These are phyloP conservation scores for Drosophila sproati DNA, from an alignment of 1,140 invertebrate genomes.

Conservation along the genomic window DNA sequence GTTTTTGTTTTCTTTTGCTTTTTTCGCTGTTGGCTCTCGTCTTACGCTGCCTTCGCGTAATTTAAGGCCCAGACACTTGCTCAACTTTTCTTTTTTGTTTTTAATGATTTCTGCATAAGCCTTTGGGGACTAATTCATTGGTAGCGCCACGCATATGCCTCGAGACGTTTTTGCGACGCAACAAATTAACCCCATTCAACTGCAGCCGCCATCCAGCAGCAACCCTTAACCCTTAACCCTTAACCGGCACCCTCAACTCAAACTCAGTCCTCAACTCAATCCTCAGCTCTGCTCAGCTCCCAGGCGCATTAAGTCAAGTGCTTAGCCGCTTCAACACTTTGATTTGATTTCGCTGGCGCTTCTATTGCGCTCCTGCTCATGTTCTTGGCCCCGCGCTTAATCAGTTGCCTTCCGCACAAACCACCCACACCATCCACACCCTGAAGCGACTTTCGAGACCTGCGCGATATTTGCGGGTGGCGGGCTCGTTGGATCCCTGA, in stretches of 20 bases:
- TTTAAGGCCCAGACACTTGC: conserved; percentile 68
- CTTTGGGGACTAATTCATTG: conserved; percentile 78
- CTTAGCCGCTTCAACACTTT: conserved; percentile 81
- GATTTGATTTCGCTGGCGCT: conserved; percentile 67
- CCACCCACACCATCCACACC: neutral
- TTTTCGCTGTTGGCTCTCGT: conserved; percentile 9
- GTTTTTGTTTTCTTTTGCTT: conserved; percentile 50
- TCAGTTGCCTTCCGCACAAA: conserved; percentile 34
- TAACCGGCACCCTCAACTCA: neutral
- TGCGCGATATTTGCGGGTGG: conserved; percentile 54
- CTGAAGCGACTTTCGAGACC: conserved; percentile 2
- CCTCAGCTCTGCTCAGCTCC: neutral
- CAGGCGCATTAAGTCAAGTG: conserved; percentile 49
- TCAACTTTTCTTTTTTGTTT: conserved; percentile 44
- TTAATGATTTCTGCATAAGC: conserved; percentile 72
- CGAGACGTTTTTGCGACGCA: conserved; percentile 43
- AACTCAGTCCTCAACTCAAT: too few species aligned
- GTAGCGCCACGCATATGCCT: conserved; percentile 67
- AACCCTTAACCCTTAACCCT: conserved; percentile 61
- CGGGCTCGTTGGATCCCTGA: conserved; percentile 5
- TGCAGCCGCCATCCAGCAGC: conserved; percentile 43
- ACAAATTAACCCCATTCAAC: conserved; percentile 79
- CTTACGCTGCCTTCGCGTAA: conserved; percentile 58
- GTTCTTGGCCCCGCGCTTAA: neutral
- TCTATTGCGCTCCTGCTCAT: conserved; percentile 17